Base-by-base conservation (phyloP, 2,888 invertebrate genomes). In the Pachycephus smyrnensis region DNA sequence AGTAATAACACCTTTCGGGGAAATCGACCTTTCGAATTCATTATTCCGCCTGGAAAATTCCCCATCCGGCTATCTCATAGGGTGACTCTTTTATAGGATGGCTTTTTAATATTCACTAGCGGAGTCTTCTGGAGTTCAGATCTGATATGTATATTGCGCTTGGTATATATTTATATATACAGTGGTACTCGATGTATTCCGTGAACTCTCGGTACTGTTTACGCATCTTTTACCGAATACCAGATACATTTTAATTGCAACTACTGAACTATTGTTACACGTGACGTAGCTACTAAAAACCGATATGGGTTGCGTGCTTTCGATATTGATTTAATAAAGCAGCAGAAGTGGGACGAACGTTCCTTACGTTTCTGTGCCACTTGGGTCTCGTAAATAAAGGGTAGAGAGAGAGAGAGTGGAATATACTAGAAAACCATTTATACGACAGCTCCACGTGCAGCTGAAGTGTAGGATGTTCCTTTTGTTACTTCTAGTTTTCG, bases 11-110 rank as follows among this genome's bases (percentile, higher is more conserved):
- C 12, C 71, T 31, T 71, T 71, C 12, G 32, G 71, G 32, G 31
- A 71, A 71, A 71, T 71, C 71, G n/a, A n/a, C 32, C 71, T 32
- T 33, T 71, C 71, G 71, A 71, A 71, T 71, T 71, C 31, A 71
- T 71, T 71, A 71, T 71, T 71, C 31, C 55, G 6, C 6, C 55
- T 55, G 55, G 23, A 55, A 55, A 55, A 23, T 55, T 55, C 9
- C 1, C 1, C 55, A 55, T 55, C 55, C 23, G 55, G 23, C 9
- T 23, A 15, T 55, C 9, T 23, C 9, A 55, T 55, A 55, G 55
- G 23, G 55, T 55, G 55, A 55, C 55, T 55, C 23, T 55, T 55
- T 55, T 55, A 55, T 55, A 55, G 23, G 55, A 55, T 55, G 55
- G 15, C 15, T 55, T 55, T 55, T 55, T 55, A 55, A 55, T 23